Evolutionary conservation across 2,888 invertebrate genomes (phyloP).

Genomic region (Hyposoter didymator): DNA sequence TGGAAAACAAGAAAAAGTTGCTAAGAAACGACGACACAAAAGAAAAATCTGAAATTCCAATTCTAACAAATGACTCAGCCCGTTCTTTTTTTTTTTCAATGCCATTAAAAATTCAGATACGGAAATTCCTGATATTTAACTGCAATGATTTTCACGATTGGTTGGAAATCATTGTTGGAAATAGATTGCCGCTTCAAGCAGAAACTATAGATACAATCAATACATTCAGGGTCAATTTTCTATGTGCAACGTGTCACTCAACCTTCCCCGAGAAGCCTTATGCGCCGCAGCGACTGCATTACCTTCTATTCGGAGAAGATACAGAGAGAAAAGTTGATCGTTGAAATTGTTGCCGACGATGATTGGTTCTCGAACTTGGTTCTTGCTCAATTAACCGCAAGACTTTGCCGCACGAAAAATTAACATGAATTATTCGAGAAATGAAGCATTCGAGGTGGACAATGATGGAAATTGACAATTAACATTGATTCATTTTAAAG

Average conservation of each 20-base stretch:
- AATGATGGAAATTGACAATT: background rate
- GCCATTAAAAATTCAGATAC: background rate
- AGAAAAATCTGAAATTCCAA: background rate
- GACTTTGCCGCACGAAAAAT: background rate
- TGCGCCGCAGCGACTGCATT: constrained; percentile 44
- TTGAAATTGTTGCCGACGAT: background rate
- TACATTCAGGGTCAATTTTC: constrained; percentile 75
- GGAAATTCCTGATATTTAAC: background rate
- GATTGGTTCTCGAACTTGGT: background rate
- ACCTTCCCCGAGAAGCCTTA: constrained; percentile 76
- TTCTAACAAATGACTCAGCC: background rate
- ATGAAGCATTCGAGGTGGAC: too few species aligned
- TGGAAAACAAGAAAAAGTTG: background rate
- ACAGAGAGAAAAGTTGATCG: background rate
- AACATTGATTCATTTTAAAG: background rate
- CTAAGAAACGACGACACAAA: background rate
- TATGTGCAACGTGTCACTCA: constrained; percentile 72
- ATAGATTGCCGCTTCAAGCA: constrained; percentile 15
- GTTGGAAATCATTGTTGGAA: background rate
- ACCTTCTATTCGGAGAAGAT: constrained; percentile 9
- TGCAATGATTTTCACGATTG: background rate
- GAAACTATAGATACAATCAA: constrained; percentile 72
- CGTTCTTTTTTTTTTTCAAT: background rate
- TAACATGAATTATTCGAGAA: too few species aligned
- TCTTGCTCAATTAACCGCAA: background rate